Evolutionary conservation across 1,140 invertebrate species (phyloP).

Genomic region (Piezodorus guildinii): DNA sequence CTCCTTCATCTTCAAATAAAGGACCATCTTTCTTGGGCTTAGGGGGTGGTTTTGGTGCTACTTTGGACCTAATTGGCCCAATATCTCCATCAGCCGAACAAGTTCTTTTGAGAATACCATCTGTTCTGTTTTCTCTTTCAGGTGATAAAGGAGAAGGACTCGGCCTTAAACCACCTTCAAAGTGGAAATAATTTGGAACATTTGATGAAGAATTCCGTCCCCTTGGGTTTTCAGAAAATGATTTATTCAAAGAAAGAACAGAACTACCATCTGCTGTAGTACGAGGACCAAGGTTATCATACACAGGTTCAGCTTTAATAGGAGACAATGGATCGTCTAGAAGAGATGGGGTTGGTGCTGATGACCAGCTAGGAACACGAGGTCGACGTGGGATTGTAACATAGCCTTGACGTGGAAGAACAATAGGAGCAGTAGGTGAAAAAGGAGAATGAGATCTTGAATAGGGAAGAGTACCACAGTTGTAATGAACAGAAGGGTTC

Average conservation of each 20-base stretch:
- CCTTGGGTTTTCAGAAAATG: slow-evolving; percentile 33
- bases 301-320: slow-evolving; percentile 54
- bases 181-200: slow-evolving; percentile 35
- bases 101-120: slow-evolving; percentile 14
- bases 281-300: slow-evolving; percentile 68
- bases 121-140: slow-evolving; percentile 3
- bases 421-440: slow-evolving; percentile 41
- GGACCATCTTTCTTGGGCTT: slow-evolving; percentile 59
- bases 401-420: slow-evolving; percentile 58
- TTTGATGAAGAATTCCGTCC: slow-evolving; percentile 43
- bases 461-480: slow-evolving; percentile 51
- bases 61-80: slow-evolving; percentile 38
- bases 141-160: slow-evolving; percentile 18
- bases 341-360: slow-evolving; percentile 40
- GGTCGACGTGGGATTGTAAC: slow-evolving; percentile 74
- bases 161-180: slow-evolving; percentile 35
- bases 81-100: slow-evolving; percentile 19
- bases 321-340: slow-evolving; percentile 27
- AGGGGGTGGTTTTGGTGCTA: slow-evolving; percentile 67
- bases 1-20: slow-evolving; percentile 70
- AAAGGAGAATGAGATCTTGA: slow-evolving; percentile 62
- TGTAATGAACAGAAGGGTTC: slow-evolving; percentile 40
- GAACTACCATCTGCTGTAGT: slow-evolving; percentile 79
- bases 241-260: slow-evolving; percentile 58
- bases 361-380: slow-evolving; percentile 66